Evolutionary conservation across 2,888 invertebrate species (phyloP).

Genomic region (Melangyna quadrimaculata): DNA sequence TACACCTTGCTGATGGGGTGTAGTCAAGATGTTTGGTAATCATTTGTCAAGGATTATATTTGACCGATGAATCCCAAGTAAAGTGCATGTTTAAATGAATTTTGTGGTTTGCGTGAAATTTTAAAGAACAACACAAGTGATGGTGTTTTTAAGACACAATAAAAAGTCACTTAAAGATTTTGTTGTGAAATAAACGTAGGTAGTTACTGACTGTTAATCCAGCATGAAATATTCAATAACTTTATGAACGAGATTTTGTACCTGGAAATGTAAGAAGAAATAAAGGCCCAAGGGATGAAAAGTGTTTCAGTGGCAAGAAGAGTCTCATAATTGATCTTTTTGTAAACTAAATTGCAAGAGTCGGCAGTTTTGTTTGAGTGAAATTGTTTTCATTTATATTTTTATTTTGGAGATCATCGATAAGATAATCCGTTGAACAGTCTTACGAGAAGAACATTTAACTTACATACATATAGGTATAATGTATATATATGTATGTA

Average conservation of each 20-base stretch:
- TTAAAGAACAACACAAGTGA: slow-evolving; percentile 6
- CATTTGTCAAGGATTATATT: slow-evolving; percentile 56
- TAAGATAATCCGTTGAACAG: not conserved
- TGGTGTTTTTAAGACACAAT: slow-evolving; percentile 10
- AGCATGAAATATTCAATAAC: slow-evolving; percentile 11
- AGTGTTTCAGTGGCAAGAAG: slow-evolving; percentile 26
- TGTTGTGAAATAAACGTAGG: not conserved
- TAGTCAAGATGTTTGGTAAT: slow-evolving; percentile 33
- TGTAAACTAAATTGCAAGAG: not conserved
- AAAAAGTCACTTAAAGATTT: not conserved
- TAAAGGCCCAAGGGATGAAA: not conserved
- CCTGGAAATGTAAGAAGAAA: not conserved
- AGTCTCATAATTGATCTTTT: not conserved
- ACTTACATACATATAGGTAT: not conserved
- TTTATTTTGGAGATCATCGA: not conserved
- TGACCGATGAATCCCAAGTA: not conserved
- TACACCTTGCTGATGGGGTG: slow-evolving; percentile 33
- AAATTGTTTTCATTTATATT: not conserved
- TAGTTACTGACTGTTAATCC: slow-evolving; percentile 35
- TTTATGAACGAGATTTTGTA: not conserved
- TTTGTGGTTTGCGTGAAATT: slow-evolving; percentile 17
- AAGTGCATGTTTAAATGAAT: not conserved
- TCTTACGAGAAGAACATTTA: not conserved
- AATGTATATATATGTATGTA: not conserved
- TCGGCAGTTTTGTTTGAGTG: not conserved